Evolutionary conservation across 2,797 vertebrate genomes (phyloP).

Genomic region (Threskiornis aethiopicus): DNA sequence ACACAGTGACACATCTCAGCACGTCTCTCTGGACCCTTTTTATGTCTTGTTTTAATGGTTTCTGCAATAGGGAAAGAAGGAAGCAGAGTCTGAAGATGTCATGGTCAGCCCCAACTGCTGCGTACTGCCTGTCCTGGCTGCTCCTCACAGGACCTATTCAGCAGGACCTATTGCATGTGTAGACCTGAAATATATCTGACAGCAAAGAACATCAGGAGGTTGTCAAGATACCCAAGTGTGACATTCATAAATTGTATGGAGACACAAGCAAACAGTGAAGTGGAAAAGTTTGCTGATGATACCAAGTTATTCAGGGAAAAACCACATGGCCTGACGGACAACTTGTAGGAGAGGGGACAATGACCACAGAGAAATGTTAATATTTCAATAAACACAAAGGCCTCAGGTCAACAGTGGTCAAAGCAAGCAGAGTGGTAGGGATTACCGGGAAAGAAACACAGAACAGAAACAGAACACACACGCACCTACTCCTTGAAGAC

Average conservation of each 20-base stretch:
- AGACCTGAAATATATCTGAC: fast-evolving
- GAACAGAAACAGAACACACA: not conserved
- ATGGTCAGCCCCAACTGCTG: not conserved
- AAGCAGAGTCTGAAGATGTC: not conserved
- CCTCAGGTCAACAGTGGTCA: not conserved
- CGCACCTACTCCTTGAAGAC: not conserved
- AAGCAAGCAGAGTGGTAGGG: not conserved
- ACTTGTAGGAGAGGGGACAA: not conserved
- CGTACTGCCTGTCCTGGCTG: not conserved
- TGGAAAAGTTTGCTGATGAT: no score
- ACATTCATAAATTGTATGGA: no score
- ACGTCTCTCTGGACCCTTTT: not conserved
- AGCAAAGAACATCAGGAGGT: not conserved
- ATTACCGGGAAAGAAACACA: not conserved
- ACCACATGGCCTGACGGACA: not conserved
- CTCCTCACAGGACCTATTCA: not conserved
- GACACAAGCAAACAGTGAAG: not conserved
- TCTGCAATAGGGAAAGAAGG: not conserved
- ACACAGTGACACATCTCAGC: not conserved
- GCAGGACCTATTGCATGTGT: not conserved
- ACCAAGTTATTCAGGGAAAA: not conserved
- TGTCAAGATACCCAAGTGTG: no score
- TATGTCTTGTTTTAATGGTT: not conserved
- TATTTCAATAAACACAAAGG: not conserved
- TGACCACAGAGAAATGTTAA: not conserved